phyloP scores from a whole-genome alignment of 2,888 invertebrate species.

The Cantharis rufa region DNA sequence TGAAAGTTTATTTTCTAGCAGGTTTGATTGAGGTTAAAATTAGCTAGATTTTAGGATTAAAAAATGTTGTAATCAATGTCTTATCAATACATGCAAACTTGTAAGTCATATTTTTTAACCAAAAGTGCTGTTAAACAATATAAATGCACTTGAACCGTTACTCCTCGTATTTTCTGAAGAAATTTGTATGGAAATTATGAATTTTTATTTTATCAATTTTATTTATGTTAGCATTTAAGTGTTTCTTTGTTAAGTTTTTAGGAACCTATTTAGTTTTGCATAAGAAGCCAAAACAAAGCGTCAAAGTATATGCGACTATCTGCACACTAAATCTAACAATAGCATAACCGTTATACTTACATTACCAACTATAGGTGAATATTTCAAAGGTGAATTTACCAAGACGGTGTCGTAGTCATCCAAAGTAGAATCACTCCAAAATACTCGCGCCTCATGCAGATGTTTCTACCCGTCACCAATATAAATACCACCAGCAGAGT shows the following conservation, averaged over 20 bases:
- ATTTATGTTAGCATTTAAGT: background rate
- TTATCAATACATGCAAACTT: background rate
- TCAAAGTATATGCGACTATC: conserved; percentile 1
- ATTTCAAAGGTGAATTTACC: conserved; percentile 53
- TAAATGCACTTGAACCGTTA: too few relatives aligned
- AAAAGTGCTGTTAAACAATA: too few relatives aligned
- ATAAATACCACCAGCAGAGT: conserved; percentile 48
- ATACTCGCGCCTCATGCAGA: conserved; percentile 65
- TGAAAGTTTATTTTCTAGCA: background rate
- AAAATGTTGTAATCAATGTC: background rate
- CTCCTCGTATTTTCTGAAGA: too few relatives aligned
- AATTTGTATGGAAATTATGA: too few relatives aligned
- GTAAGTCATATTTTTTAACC: too few relatives aligned
- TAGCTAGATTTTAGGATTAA: background rate
- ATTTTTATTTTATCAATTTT: background rate
- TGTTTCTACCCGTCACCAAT: conserved; percentile 58
- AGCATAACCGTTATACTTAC: conserved; percentile 48
- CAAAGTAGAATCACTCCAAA: conserved; percentile 59
- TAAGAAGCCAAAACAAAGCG: conserved; percentile 15
- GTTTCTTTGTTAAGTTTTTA: background rate
- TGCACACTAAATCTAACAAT: conserved; percentile 1
- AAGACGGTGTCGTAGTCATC: conserved; percentile 53
- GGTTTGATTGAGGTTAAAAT: background rate
- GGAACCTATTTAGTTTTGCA: background rate
- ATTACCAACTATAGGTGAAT: conserved; percentile 51